phyloP scores from a whole-genome alignment of 2,888 invertebrate species.

The Lomographa bimaculata region DNA sequence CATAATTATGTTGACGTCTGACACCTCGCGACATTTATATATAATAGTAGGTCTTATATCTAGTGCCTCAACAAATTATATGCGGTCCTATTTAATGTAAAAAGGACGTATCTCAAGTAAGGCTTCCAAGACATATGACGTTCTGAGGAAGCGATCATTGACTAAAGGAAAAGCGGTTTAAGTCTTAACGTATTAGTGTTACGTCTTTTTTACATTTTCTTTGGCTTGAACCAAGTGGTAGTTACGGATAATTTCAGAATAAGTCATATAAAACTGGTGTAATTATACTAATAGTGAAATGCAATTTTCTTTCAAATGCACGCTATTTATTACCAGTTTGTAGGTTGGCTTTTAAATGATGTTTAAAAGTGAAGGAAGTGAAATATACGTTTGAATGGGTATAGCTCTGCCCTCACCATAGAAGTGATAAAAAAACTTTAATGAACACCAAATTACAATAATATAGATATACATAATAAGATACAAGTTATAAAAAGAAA shows the following conservation, averaged over 20 bases:
- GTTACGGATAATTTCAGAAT: conserved; percentile 36
- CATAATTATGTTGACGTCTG: conserved; percentile 33
- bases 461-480: too few species aligned
- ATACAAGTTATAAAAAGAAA: too few species aligned
- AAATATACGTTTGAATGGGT: too few species aligned
- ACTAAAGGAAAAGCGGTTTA: too few species aligned
- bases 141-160: too few species aligned
- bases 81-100: conserved; percentile 5
- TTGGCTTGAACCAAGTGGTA: conserved; percentile 44
- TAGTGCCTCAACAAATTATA: conserved; percentile 28
- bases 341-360: too few species aligned
- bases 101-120: conserved; percentile 4
- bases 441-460: too few species aligned
- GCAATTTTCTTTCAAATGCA: conserved; percentile 21
- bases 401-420: too few species aligned
- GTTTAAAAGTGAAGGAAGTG: too few species aligned
- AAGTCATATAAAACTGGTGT: conserved; percentile 31
- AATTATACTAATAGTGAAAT: conserved; percentile 20
- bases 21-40: conserved; percentile 65
- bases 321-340: conserved; percentile 9
- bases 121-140: too few species aligned
- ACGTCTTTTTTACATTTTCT: conserved; percentile 1
- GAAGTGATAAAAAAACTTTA: too few species aligned
- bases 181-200: too few species aligned
- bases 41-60: conserved; percentile 51